Conservation (phyloP, 2,113 vertebrate species). For the Thamnophis sirtalis region DNA sequence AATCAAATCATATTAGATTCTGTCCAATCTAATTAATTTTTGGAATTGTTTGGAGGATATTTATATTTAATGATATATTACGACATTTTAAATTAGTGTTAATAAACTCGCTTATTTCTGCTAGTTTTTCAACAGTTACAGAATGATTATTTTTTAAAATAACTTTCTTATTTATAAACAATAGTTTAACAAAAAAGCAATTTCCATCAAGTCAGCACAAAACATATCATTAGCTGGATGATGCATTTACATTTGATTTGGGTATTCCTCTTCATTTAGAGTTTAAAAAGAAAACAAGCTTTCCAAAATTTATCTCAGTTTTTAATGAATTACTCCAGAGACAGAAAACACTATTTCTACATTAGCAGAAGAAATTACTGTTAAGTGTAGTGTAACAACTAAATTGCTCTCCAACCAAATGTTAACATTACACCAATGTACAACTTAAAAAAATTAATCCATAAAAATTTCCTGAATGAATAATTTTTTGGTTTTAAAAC, state of each 20-base stretch:
- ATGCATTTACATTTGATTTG: background rate
- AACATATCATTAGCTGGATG: background rate
- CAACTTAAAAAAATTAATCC: background rate
- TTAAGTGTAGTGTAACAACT: background rate
- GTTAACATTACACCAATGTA: background rate
- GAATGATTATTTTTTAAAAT: background rate
- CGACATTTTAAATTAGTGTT: background rate
- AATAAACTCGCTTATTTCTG: background rate
- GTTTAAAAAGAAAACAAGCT: background rate
- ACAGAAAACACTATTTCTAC: background rate
- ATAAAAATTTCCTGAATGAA: background rate
- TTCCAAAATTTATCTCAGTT: background rate
- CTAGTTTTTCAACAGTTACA: background rate
- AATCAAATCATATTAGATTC: background rate
- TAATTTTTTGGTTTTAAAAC: background rate
- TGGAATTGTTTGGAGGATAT: background rate
- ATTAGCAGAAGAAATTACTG: background rate
- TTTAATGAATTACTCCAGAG: background rate
- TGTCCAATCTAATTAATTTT: background rate
- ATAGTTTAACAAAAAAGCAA: background rate
- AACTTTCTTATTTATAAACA: background rate
- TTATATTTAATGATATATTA: background rate
- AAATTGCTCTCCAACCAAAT: background rate
- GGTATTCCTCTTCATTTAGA: background rate
- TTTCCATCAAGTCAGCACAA: background rate